Evolutionary conservation across 2,888 invertebrate genomes (phyloP).

Genomic region (Brachyptera risi): DNA sequence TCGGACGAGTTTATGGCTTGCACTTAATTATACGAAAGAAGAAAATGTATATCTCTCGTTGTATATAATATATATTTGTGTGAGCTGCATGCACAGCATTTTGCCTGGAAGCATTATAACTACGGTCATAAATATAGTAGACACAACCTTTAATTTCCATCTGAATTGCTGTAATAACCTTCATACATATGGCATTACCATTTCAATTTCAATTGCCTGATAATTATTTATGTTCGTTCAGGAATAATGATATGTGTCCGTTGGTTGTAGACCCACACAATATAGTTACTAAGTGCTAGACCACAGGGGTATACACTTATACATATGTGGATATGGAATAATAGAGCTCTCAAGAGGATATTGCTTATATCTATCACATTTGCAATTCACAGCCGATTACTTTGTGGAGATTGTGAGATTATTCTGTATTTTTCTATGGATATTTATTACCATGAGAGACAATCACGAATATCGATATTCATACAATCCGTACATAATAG

Average conservation of each 20-base stretch:
- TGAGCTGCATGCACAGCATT: neutral
- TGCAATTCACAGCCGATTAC: too few relatives aligned
- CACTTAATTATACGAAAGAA: slow-evolving; percentile 15
- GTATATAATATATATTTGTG: neutral
- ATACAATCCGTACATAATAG: too few relatives aligned
- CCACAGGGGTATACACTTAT: neutral
- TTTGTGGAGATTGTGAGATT: too few relatives aligned
- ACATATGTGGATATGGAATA: too few relatives aligned
- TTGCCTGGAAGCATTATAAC: neutral
- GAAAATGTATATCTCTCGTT: slow-evolving; percentile 6
- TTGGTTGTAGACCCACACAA: neutral
- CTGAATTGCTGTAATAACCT: neutral
- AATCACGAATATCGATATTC: too few relatives aligned
- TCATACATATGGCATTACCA: neutral
- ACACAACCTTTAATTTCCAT: slow-evolving; percentile 5
- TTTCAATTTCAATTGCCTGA: slow-evolving; percentile 6
- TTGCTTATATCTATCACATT: too few relatives aligned
- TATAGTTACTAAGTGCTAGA: neutral
- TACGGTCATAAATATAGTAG: neutral
- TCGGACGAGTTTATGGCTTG: slow-evolving; percentile 13
- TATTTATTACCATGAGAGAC: too few relatives aligned
- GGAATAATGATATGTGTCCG: neutral
- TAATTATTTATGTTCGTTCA: neutral
- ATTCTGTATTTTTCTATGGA: too few relatives aligned
- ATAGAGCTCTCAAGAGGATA: too few relatives aligned